A percentile compares a stretch with the other conserved stretches of the same genome.
Evolutionary conservation across 2,797 vertebrate genomes (phyloP).

Genomic region (Nannoperca australis): DNA sequence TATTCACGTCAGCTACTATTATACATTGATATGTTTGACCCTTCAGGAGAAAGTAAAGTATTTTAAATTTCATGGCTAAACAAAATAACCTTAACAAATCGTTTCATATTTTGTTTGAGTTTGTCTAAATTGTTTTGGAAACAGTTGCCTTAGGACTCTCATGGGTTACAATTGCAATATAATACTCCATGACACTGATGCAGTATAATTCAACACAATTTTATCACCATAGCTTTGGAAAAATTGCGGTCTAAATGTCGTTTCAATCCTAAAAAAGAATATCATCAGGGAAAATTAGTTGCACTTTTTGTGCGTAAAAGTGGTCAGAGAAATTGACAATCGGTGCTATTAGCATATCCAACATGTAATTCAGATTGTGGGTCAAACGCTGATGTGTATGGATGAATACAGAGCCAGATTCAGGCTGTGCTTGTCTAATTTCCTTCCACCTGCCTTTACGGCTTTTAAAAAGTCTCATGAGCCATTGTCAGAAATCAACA

Average conservation of each 20-base stretch:
- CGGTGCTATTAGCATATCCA: not conserved
- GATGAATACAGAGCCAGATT: not conserved
- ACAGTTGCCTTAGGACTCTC: too few species aligned
- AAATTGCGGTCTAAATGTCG: not conserved
- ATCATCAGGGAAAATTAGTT: not conserved
- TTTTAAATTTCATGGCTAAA: not conserved
- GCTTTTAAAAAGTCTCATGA: conserved; percentile 35
- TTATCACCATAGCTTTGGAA: too few species aligned
- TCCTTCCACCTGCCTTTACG: conserved; percentile 9
- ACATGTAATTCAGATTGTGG: not conserved
- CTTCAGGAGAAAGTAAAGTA: not conserved
- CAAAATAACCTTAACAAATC: not conserved
- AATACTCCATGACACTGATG: not conserved
- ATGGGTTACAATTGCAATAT: not conserved
- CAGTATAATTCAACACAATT: not conserved
- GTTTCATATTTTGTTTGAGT: not conserved
- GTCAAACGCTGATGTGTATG: not conserved
- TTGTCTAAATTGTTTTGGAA: not conserved
- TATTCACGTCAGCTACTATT: not conserved
- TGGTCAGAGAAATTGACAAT: not conserved
- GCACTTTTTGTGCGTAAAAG: not conserved
- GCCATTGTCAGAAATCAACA: conserved; percentile 51
- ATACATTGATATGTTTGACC: not conserved
- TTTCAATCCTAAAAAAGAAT: not conserved
- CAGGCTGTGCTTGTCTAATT: not conserved